Base-by-base conservation (phyloP, 1,140 invertebrate genomes). In the Caenorhabditis brenneri region DNA sequence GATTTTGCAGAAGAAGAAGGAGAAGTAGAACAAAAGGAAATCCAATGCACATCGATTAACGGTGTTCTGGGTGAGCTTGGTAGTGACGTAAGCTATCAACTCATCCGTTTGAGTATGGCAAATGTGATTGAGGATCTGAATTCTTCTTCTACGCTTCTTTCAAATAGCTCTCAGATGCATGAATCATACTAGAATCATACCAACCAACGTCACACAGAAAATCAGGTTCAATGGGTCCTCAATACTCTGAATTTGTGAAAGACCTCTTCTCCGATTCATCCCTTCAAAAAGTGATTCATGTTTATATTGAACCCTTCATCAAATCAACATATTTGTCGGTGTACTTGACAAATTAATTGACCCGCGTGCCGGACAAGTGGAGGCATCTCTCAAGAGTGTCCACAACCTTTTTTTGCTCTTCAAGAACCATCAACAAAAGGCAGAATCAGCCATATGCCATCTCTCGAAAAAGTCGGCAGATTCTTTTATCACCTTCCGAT, bases 271-370 rank as follows among this genome's bases (percentile, higher is more conserved):
- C n/a, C n/a, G n/a, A n/a, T n/a, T n/a, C n/a, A n/a, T n/a, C n/a
- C n/a, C n/a, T n/a, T n/a, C n/a, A n/a, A n/a, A n/a, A n/a, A n/a
- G n/a, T n/a, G n/a, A n/a, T n/a, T n/a, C n/a, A n/a, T n/a, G 5
- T 58, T 58, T 58, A 58, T 58, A 58, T 29, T 58, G 53, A 58
- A 15, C 7, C 24, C 24, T 7, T 15, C 15, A 55, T 10, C n/a
- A 19, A 33, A 36, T 24, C n/a, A 15, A 42, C 65, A 74, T 74
- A 74, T 39, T 74, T 74, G 65, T 74, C 65, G 65, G 65, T 42
- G 65, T 74, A 74, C 65, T 74, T 74, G 65, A 74, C 65, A 74
- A 74, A 74, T 74, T 74, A 74, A 74, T 74, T 74, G 65, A 74
- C 65, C 65, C 15, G 15, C 29, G 22, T 16, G 3, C 16, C n/a